phyloP scores from a whole-genome alignment of 1,140 invertebrate species.

The Maconellicoccus hirsutus region DNA sequence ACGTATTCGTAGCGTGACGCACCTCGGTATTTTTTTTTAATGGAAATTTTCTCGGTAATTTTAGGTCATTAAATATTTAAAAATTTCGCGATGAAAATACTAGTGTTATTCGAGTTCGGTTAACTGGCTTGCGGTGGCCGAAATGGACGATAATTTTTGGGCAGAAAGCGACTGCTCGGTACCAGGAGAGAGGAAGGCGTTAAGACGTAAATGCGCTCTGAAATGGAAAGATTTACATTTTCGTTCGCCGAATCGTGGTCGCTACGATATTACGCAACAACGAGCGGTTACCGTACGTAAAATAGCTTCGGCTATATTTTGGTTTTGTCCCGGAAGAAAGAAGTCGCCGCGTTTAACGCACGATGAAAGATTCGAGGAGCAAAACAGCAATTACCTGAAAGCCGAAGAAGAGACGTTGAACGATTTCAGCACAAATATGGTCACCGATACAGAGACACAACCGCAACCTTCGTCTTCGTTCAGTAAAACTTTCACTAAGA shows the following conservation, averaged over 20 bases:
- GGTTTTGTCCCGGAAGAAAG: neutral
- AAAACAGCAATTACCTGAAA: neutral
- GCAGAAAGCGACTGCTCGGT: neutral
- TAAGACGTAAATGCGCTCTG: neutral
- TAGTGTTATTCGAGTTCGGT: neutral
- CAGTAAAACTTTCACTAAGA: neutral
- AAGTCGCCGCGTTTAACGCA: neutral
- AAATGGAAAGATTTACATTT: neutral
- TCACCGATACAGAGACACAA: neutral
- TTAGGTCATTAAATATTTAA: too few relatives aligned
- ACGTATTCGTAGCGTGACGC: too few relatives aligned
- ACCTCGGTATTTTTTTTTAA: too few relatives aligned
- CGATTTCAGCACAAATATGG: too few relatives aligned
- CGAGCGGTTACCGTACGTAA: neutral
- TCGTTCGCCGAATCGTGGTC: neutral
- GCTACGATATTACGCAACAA: neutral
- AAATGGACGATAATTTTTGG: slow-evolving; percentile 14
- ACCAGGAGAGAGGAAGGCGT: neutral
- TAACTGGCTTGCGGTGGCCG: neutral
- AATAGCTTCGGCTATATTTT: neutral
- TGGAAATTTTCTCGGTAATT: too few relatives aligned
- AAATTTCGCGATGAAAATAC: neutral
- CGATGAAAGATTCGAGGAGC: neutral
- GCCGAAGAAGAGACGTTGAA: neutral
- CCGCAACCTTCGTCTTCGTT: neutral